Conservation (phyloP, 2,888 invertebrate genomes). For the Platypus cylindrus region DNA sequence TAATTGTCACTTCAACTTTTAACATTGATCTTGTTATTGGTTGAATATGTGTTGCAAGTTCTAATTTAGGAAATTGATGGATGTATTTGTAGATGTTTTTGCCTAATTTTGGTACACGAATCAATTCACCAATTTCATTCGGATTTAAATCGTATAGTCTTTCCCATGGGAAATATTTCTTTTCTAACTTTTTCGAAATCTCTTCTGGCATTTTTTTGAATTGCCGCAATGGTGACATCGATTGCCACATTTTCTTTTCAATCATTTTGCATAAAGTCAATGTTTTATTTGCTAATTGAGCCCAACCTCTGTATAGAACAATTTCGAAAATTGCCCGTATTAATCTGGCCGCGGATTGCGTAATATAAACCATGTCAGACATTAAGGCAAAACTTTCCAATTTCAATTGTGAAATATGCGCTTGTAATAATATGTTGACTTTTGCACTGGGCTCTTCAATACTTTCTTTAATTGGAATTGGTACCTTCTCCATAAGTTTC, state of each 20-base stretch:
- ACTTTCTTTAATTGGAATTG: slow-evolving; percentile 97
- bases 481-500: slow-evolving; percentile 88
- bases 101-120: slow-evolving; percentile 82
- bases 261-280: slow-evolving; percentile 97
- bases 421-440: slow-evolving; percentile 88
- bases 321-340: slow-evolving; percentile 97
- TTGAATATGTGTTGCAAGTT: slow-evolving; percentile 92
- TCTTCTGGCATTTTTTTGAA: slow-evolving; percentile 97
- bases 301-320: slow-evolving; percentile 82
- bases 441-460: slow-evolving; percentile 98
- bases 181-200: slow-evolving; percentile 92
- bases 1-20: slow-evolving; percentile 90
- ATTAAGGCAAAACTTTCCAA: slow-evolving; percentile 96
- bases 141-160: slow-evolving; percentile 91
- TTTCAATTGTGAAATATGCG: slow-evolving; percentile 96
- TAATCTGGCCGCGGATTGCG: slow-evolving; percentile 90
- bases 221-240: slow-evolving; percentile 95
- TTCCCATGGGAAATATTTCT: slow-evolving; percentile 92
- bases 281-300: slow-evolving; percentile 92
- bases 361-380: slow-evolving; percentile 99
- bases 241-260: slow-evolving; percentile 98
- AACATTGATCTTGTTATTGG: slow-evolving; percentile 91
- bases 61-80: slow-evolving; percentile 93
- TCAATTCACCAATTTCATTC: slow-evolving; percentile 91
- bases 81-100: slow-evolving; percentile 93